These are phyloP conservation scores for Catharus bicknelli DNA, from an alignment of 2,113 vertebrate genomes.

Conservation along the genomic window DNA sequence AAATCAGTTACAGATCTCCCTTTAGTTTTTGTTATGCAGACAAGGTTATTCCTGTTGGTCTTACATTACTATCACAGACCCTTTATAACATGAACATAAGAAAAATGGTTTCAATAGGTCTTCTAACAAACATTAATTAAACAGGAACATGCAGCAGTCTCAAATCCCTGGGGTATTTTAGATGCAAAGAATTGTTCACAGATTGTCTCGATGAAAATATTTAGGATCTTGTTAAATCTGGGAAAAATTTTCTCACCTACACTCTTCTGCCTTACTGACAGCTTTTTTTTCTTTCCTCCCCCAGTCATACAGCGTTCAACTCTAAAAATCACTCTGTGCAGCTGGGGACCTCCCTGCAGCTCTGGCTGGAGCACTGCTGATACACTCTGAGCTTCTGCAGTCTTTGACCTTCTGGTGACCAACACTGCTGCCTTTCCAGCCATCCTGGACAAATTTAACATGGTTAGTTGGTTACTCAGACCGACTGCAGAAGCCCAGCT, in stretches of 20 bases:
- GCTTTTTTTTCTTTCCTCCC: not conserved
- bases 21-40: not conserved
- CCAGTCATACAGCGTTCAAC: not conserved
- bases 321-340: not conserved
- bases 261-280: not conserved
- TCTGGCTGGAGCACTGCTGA: not conserved
- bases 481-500: not conserved
- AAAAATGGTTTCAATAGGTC: not conserved
- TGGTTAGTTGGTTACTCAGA: not conserved
- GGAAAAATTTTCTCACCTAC: not conserved
- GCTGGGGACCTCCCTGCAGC: not conserved
- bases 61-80: not conserved
- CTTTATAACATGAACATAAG: not conserved
- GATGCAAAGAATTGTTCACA: not conserved
- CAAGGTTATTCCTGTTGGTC: not conserved
- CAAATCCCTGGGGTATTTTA: not conserved
- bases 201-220: not conserved
- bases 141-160: not conserved
- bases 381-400: not conserved
- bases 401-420: not conserved
- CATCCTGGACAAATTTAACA: not conserved
- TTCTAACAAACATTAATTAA: not conserved
- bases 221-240: not conserved
- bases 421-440: not conserved
- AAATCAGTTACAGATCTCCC: not conserved